Evolutionary conservation across 2,113 vertebrate species (phyloP).

Genomic region (Vombatus ursinus): DNA sequence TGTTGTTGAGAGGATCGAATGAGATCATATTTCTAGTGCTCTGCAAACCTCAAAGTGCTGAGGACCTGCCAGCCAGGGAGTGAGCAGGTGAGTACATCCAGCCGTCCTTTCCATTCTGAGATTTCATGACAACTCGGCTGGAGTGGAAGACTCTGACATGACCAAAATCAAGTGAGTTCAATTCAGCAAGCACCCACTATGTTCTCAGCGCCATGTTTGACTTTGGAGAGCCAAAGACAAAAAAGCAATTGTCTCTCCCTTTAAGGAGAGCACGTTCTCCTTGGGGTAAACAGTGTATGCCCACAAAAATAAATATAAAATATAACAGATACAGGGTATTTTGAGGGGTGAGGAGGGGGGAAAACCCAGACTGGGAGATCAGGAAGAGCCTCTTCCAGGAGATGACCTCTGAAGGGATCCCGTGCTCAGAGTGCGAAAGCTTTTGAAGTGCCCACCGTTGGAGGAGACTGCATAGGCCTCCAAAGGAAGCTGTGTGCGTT

Average conservation of each 20-base stretch:
- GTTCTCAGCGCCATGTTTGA: too few relatives aligned
- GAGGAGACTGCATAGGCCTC: background rate
- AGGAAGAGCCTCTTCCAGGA: background rate
- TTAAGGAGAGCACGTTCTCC: background rate
- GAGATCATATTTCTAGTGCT: background rate
- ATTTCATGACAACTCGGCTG: background rate
- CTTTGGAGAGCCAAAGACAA: too few relatives aligned
- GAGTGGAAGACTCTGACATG: too few relatives aligned
- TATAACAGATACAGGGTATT: background rate
- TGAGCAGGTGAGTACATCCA: too few relatives aligned
- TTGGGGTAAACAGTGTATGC: background rate
- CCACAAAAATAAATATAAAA: background rate
- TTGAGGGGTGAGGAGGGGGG: too few relatives aligned
- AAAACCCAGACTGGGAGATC: too few relatives aligned
- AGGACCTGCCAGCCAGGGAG: background rate
- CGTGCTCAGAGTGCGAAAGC: too few relatives aligned
- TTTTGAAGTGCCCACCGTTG: too few relatives aligned
- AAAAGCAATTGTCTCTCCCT: background rate
- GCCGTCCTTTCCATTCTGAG: background rate
- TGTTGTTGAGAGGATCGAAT: background rate
- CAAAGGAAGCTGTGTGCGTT: too few relatives aligned
- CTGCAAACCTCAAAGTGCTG: background rate
- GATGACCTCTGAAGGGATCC: background rate
- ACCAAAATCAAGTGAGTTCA: background rate
- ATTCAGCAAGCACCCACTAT: background rate